These are phyloP conservation scores for Argyresthia albistria DNA, from an alignment of 2,888 invertebrate species.

Conservation along the genomic window DNA sequence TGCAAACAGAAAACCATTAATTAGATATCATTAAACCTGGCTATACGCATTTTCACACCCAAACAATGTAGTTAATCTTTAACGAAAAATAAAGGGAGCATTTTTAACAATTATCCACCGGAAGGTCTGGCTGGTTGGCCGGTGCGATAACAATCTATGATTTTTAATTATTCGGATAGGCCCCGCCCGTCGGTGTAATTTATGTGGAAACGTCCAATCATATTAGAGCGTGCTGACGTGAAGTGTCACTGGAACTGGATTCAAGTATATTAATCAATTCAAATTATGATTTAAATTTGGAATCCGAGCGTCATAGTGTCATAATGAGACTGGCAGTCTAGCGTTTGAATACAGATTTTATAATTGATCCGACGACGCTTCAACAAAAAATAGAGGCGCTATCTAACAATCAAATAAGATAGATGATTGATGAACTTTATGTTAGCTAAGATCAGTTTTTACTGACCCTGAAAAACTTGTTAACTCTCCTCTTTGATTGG, in stretches of 20 bases:
- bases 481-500: background rate
- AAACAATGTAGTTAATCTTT: slow-evolving; percentile 14
- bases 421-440: slow-evolving; percentile 4
- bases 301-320: slow-evolving; percentile 22
- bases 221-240: slow-evolving; percentile 53
- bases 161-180: slow-evolving; percentile 57
- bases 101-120: slow-evolving; percentile 45
- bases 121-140: slow-evolving; percentile 48
- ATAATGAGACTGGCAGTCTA: slow-evolving; percentile 12
- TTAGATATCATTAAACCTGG: slow-evolving; percentile 4
- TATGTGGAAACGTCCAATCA: slow-evolving; percentile 65
- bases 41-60: slow-evolving; percentile 12
- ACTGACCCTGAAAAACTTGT: background rate
- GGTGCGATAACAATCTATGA: slow-evolving; percentile 51
- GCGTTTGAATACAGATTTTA: background rate
- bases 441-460: background rate
- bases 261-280: slow-evolving; percentile 52
- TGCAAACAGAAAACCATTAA: slow-evolving; percentile 1
- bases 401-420: background rate
- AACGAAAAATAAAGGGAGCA: slow-evolving; percentile 20
- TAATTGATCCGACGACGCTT: background rate
- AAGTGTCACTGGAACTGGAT: slow-evolving; percentile 39
- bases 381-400: background rate
- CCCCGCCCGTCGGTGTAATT: slow-evolving; percentile 52
- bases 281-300: slow-evolving; percentile 30